Conservation (phyloP, 2,888 invertebrate species). For the Schizaphis graminum region DNA sequence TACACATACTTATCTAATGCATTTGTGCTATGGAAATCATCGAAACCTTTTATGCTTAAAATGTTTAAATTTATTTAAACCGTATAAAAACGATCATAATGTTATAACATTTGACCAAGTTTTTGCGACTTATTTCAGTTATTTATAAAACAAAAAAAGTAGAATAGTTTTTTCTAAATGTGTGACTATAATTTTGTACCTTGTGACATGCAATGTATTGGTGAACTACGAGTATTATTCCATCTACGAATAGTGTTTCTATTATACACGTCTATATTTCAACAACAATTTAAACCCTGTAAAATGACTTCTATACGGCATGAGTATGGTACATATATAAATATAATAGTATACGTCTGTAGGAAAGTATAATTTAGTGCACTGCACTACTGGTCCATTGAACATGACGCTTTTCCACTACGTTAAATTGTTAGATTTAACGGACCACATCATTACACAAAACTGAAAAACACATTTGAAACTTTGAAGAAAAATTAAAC, state of each 20-base stretch:
- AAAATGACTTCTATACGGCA: not conserved
- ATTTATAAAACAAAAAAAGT: not conserved
- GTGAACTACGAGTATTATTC: not conserved
- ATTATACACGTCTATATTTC: not conserved
- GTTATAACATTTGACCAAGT: not conserved
- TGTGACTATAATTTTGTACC: not conserved
- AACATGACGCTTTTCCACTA: constrained; percentile 53
- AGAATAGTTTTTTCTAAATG: not conserved
- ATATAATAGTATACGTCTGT: not conserved
- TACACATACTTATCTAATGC: not conserved
- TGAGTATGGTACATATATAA: not conserved
- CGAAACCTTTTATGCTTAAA: not conserved
- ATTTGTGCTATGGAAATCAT: not conserved
- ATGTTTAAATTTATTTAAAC: not conserved
- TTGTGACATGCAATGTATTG: not conserved
- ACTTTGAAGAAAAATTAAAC: constrained; percentile 21
- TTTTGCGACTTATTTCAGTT: not conserved
- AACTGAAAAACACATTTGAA: constrained; percentile 29
- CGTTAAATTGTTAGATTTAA: constrained; percentile 52
- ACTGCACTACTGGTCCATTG: constrained; percentile 24
- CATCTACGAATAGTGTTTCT: not conserved
- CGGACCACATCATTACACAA: constrained; percentile 38
- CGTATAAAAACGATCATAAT: not conserved
- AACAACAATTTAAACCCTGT: not conserved
- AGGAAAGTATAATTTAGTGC: not conserved